Evolutionary conservation across 2,113 vertebrate species (phyloP).

Genomic region (Sinocyclocheilus rhinocerous): DNA sequence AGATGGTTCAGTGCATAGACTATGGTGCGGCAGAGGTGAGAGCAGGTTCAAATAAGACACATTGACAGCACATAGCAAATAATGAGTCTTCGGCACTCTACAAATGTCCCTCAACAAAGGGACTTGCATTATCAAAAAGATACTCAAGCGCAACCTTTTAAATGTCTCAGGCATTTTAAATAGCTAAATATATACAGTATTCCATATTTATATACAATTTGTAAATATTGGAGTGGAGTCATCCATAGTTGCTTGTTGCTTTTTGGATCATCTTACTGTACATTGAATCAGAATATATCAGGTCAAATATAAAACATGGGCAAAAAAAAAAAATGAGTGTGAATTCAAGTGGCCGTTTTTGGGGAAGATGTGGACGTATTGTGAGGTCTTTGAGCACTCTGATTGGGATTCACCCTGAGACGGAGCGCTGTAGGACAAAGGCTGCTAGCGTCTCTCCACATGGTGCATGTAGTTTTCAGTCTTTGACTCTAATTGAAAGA

Average conservation of each 20-base stretch:
- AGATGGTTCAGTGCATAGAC: conserved; percentile 73
- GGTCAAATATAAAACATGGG: conserved; percentile 16
- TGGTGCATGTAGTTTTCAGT: conserved; percentile 76
- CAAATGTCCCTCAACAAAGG: background rate
- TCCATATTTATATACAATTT: conserved; percentile 49
- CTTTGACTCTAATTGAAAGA: conserved; percentile 59
- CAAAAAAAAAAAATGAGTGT: background rate
- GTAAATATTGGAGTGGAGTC: conserved; percentile 6
- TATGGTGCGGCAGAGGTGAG: conserved; percentile 52
- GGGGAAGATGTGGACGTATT: background rate
- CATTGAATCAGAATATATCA: background rate
- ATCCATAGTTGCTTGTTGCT: background rate
- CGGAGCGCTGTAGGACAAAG: background rate
- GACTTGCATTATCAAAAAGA: background rate
- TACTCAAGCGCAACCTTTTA: conserved; percentile 18
- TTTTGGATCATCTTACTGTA: background rate
- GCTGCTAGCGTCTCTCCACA: conserved; percentile 55
- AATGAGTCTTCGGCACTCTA: background rate
- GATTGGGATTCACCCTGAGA: conserved; percentile 60
- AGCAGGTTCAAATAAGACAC: conserved; percentile 12
- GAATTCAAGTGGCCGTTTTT: no score
- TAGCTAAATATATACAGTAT: conserved; percentile 60
- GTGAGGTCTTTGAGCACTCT: background rate
- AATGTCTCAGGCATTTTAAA: conserved; percentile 51
- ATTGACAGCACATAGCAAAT: conserved; percentile 1